Evolutionary conservation across 2,113 vertebrate species (phyloP), one percentile per base, ranked within the genome.

Genomic region (Crotalus helleri): DNA sequence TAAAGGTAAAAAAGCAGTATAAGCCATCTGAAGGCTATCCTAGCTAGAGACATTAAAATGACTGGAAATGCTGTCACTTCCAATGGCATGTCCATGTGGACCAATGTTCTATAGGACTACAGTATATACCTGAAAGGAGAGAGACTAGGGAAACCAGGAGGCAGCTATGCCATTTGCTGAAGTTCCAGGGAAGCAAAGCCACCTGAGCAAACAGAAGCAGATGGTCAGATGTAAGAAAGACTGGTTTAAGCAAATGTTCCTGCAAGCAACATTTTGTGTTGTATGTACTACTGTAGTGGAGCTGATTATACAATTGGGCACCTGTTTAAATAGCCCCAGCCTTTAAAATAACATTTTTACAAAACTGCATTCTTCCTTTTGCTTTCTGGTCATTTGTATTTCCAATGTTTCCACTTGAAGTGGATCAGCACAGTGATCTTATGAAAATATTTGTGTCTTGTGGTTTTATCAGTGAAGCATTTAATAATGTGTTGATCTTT

Each of bases 311-410:
- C 15, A 93, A 81, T 3, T 91, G 2, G 5, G 7, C 8, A 1
- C 1, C 51, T 91, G 2, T 64, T 55, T 86, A 85, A 53, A 29
- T 74, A 1, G 5, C 85, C 85, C 7, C 57, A 85, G 6, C 5
- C 64, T 91, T 29, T 90, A 85, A 4, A 94, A 95, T 94, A 49
- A 85, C 54, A 64, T 90, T 88, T 0, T 90, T 93, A 3, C 13
- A 0, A 44, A 0, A 39, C 88, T 19, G 6, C 74, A 81, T 81
- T 64, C 2, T 87, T 91, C 58, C 0, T 91, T 93, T 91, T 92
- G 53, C 89, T 94, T 29, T 2, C 26, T 93, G 13, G 24, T 0
- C 46, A 0, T 11, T 92, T 4, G 0, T 17, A 89, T 94, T 87
- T 10, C 61, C 29, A 44, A 5, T 46, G 39, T 54, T 51, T 61